These are phyloP conservation scores for Balanococcus diminutus DNA, from an alignment of 2,888 invertebrate species.

Conservation along the genomic window DNA sequence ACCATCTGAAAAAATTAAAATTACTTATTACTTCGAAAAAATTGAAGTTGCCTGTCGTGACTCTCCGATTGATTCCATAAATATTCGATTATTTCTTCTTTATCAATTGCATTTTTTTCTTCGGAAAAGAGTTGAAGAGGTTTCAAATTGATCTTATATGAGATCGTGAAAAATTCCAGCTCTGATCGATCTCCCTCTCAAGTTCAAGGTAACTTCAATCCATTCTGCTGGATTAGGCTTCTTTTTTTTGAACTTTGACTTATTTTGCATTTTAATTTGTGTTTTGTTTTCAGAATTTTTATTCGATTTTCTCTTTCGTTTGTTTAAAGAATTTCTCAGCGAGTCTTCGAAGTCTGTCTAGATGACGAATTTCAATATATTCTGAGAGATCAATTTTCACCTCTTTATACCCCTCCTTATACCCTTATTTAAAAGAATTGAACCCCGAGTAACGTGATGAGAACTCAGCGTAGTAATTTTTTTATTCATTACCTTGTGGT, in stretches of 20 bases:
- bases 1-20: no score
- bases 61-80: no score
- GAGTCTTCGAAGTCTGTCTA: no score
- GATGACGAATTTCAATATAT: background rate
- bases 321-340: background rate
- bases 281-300: background rate
- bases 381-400: no score
- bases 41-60: no score
- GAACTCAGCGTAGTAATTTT: background rate
- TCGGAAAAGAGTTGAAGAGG: background rate
- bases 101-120: background rate
- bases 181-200: no score
- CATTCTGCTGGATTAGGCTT: background rate
- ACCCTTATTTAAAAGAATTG: no score
- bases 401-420: background rate
- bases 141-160: no score
- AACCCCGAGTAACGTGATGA: background rate
- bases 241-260: background rate
- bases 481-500: background rate
- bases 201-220: background rate
- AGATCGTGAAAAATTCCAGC: no score
- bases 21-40: no score
- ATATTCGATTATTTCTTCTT: no score
- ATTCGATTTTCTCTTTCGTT: background rate
- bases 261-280: no score